Conservation (phyloP, 2,113 vertebrate genomes). For the Marcusenius ussheri region DNA sequence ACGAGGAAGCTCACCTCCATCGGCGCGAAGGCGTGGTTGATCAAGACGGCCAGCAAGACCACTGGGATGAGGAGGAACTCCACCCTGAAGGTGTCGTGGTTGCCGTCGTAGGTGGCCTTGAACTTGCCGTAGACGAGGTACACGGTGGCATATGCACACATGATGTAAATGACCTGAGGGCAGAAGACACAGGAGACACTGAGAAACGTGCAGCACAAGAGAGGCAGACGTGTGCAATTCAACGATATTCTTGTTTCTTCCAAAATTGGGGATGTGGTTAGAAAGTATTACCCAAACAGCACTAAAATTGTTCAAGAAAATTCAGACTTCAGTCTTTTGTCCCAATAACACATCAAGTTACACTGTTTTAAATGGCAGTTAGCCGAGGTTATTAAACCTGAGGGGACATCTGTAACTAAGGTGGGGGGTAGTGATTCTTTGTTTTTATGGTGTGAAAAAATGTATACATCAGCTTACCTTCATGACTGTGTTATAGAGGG, state of each 20-base stretch:
- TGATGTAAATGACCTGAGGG: constrained; percentile 85
- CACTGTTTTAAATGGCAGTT: neutral
- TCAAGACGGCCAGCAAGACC: constrained; percentile 84
- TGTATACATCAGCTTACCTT: constrained; percentile 69
- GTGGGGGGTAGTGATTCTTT: neutral
- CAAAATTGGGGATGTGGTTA: neutral
- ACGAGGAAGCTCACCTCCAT: constrained; percentile 70
- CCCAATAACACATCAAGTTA: neutral
- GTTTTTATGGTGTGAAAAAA: neutral
- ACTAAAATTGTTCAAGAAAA: neutral
- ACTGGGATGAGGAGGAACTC: constrained; percentile 96
- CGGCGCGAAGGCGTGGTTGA: constrained; percentile 93
- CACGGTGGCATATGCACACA: constrained; percentile 84
- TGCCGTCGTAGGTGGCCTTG: constrained; percentile 95
- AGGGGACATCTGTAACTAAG: neutral
- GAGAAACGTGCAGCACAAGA: neutral
- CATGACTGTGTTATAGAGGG: constrained; percentile 94
- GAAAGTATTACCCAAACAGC: neutral
- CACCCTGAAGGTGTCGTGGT: constrained; percentile 93
- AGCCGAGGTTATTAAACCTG: neutral
- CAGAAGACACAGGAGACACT: neutral
- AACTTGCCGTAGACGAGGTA: constrained; percentile 96
- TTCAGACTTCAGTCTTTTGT: neutral
- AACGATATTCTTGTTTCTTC: neutral
- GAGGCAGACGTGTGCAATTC: neutral